phyloP scores from a whole-genome alignment of 2,113 vertebrate genomes.

The Ranitomeya variabilis region DNA sequence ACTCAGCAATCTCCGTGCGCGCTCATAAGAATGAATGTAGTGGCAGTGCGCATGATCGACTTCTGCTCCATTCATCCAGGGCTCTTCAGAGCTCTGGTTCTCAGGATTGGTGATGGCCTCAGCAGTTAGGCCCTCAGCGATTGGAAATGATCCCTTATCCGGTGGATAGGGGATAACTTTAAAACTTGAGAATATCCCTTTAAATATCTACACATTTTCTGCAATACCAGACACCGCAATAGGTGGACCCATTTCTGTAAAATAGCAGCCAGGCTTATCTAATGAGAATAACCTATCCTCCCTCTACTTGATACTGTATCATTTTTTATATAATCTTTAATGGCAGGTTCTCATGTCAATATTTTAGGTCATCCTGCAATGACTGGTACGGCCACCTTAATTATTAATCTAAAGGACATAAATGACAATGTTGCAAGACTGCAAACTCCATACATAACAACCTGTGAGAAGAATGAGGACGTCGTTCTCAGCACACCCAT shows the following conservation, averaged over 20 bases:
- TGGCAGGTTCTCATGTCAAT: not conserved
- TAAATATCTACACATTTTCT: too few relatives aligned
- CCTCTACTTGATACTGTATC: not conserved
- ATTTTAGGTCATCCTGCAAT: slow-evolving; percentile 24
- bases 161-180: too few relatives aligned
- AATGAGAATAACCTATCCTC: not conserved
- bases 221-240: not conserved
- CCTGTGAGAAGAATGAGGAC: slow-evolving; percentile 38
- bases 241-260: not conserved
- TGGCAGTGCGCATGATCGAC: too few relatives aligned
- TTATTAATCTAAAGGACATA: slow-evolving; percentile 44
- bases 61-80: too few relatives aligned
- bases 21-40: too few relatives aligned
- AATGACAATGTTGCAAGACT: slow-evolving; percentile 46
- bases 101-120: too few relatives aligned
- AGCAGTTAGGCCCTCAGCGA: too few relatives aligned
- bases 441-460: not conserved
- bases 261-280: not conserved
- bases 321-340: not conserved
- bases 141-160: too few relatives aligned
- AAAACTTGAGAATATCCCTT: too few relatives aligned
- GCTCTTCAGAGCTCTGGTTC: too few relatives aligned
- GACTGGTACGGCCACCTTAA: slow-evolving; percentile 17
- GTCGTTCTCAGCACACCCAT: not conserved
- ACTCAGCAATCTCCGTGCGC: too few relatives aligned